These are phyloP conservation scores for Tinea semifulvella DNA, from an alignment of 2,888 invertebrate species.

Conservation along the genomic window DNA sequence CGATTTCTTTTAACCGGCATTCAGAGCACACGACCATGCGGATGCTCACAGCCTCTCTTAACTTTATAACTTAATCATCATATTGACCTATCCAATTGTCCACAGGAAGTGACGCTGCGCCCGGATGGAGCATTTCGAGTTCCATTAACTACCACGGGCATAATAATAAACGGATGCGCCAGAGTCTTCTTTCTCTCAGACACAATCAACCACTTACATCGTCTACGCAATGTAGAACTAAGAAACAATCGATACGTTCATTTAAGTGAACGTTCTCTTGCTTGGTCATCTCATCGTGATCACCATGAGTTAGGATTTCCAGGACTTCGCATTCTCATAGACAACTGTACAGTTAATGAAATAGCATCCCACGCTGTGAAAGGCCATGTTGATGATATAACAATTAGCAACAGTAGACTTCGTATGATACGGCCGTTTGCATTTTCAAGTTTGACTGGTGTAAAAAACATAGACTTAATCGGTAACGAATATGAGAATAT, in stretches of 20 bases:
- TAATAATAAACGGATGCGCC: slow-evolving; percentile 74
- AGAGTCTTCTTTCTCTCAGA: slow-evolving; percentile 66
- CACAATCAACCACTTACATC: slow-evolving; percentile 68
- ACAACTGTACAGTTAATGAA: slow-evolving; percentile 58
- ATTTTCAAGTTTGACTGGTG: slow-evolving; percentile 75
- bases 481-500: slow-evolving; percentile 69
- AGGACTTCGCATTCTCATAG: slow-evolving; percentile 60
- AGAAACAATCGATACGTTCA: slow-evolving; percentile 69
- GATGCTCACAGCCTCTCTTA: not conserved
- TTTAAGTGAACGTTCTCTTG: slow-evolving; percentile 69
- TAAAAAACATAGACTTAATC: slow-evolving; percentile 70
- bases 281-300: slow-evolving; percentile 67
- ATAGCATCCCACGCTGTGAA: slow-evolving; percentile 72
- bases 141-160: slow-evolving; percentile 60
- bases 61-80: not conserved
- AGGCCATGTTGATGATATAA: slow-evolving; percentile 75
- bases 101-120: slow-evolving; percentile 68
- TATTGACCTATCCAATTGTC: slow-evolving; percentile 16
- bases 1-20: too few species aligned
- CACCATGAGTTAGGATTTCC: slow-evolving; percentile 66
- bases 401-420: slow-evolving; percentile 70
- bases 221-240: slow-evolving; percentile 71
- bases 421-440: slow-evolving; percentile 74
- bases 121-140: slow-evolving; percentile 63
- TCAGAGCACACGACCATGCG: too few species aligned